Evolutionary conservation across 2,888 invertebrate species (phyloP), one percentile per base, ranked within the genome.

Genomic region (Sipha maydis): DNA sequence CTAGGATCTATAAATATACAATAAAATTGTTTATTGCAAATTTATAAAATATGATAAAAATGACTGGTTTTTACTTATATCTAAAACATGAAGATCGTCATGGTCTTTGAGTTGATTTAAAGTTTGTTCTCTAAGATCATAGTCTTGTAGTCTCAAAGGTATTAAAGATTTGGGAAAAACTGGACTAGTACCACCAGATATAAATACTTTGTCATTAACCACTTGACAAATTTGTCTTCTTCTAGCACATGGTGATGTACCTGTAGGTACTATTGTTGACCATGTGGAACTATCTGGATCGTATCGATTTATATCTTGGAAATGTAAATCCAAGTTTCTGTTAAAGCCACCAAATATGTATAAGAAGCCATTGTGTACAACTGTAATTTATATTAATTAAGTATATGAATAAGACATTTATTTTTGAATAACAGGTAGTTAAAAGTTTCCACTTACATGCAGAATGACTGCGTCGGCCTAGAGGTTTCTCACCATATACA

Each of bases 271-370:
- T 21, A 96, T 91, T 89, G 92, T 92, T 90, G 93, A 93, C 96
- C 96, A 96, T 75, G 92, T 91, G 91, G 94, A 94, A 4, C 92
- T 92, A 89, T 92, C 92, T 56, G 95, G 93, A 91, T 95, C 93
- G 92, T 95, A 97, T 91, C 95, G 94, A 92, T 95, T 95, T 90
- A 98, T 92, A 92, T 98, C 97, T 92, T 96, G 96, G 91, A 95
- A 97, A 92, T 98, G 98, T 86, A 93, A 92, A 90, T 95, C 94
- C 85, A 93, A 92, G 54, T 95, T 93, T 19, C 96, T 96, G 92
- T 97, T 97, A 91, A 95, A 98, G 54, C 98, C 98, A 83, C 98
- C 98, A 93, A 98, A 98, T 90, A 98, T 95, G 91, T 96, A 97
- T 93, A 98, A 94, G 91, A 94, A 93, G 38, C 94, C 94, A 90